A percentile compares a stretch with the other conserved stretches of the same genome.
phyloP scores from a whole-genome alignment of 2,113 vertebrate species.

The Trogon melanurus region DNA sequence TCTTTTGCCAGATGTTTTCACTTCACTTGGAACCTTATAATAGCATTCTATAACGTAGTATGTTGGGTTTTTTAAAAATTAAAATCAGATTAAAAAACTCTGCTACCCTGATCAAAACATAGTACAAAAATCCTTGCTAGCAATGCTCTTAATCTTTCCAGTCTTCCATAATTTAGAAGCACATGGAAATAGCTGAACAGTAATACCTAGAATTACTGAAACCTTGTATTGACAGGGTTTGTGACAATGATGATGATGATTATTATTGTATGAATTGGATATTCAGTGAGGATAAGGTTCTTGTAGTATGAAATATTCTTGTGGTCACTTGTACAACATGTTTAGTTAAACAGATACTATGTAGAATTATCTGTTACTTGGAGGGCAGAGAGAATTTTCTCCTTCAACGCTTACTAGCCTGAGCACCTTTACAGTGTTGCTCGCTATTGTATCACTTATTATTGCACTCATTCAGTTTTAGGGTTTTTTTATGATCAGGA shows the following conservation, averaged over 20 bases:
- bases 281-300: neutral
- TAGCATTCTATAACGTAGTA: neutral
- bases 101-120: neutral
- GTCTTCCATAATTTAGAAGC: neutral
- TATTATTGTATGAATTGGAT: neutral
- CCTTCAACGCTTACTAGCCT: neutral
- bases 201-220: neutral
- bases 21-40: neutral
- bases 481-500: neutral
- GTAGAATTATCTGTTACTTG: neutral
- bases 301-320: neutral
- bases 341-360: neutral
- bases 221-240: neutral
- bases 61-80: neutral
- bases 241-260: neutral
- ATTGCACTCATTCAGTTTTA: neutral
- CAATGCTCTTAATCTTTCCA: neutral
- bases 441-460: neutral
- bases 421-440: neutral
- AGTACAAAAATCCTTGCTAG: neutral
- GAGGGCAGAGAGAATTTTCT: neutral
- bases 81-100: neutral
- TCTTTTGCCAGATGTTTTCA: neutral
- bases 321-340: neutral
- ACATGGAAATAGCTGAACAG: neutral